Percentiles rank a stretch among this genome's conserved stretches.
Conservation (phyloP, 2,888 invertebrate genomes). For the Sesia bembeciformis region DNA sequence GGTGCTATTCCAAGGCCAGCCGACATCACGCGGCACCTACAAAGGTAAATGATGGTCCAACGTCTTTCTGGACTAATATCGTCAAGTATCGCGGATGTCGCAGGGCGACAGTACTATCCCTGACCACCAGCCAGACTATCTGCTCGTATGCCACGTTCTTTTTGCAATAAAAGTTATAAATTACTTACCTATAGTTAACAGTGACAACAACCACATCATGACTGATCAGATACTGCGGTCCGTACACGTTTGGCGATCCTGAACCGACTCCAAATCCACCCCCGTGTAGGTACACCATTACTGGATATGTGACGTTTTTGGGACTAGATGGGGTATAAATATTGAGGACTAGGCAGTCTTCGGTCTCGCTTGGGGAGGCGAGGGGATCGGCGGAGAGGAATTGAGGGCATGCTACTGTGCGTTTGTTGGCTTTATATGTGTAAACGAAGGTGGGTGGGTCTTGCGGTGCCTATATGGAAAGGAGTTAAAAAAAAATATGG, state of each 20-base stretch:
- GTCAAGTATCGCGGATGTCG: too few species aligned
- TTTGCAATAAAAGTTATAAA: background rate
- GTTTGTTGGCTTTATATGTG: conserved; percentile 47
- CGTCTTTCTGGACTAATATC: too few species aligned
- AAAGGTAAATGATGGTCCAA: too few species aligned
- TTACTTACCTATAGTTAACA: conserved; percentile 42
- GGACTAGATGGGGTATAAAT: conserved; percentile 41
- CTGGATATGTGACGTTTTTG: conserved; percentile 36
- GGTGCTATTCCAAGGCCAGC: too few species aligned
- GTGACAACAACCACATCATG: conserved; percentile 61
- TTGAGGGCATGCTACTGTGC: conserved; percentile 51
- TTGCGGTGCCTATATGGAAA: conserved; percentile 40
- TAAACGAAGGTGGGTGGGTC: conserved; percentile 39
- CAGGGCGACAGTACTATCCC: too few species aligned
- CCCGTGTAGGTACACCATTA: conserved; percentile 66
- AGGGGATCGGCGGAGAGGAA: conserved; percentile 51
- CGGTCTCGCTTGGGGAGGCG: conserved; percentile 51
- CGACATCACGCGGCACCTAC: too few species aligned
- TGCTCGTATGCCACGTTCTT: too few species aligned
- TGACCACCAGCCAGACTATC: too few species aligned
- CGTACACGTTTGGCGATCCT: conserved; percentile 50
- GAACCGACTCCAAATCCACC: conserved; percentile 64
- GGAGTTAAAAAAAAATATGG: too few species aligned
- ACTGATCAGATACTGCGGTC: conserved; percentile 59
- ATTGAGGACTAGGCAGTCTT: conserved; percentile 64